Percentiles rank a stretch among this genome's conserved stretches.
phyloP scores from a whole-genome alignment of 2,797 vertebrate genomes.

The Hafferia zeledoni region DNA sequence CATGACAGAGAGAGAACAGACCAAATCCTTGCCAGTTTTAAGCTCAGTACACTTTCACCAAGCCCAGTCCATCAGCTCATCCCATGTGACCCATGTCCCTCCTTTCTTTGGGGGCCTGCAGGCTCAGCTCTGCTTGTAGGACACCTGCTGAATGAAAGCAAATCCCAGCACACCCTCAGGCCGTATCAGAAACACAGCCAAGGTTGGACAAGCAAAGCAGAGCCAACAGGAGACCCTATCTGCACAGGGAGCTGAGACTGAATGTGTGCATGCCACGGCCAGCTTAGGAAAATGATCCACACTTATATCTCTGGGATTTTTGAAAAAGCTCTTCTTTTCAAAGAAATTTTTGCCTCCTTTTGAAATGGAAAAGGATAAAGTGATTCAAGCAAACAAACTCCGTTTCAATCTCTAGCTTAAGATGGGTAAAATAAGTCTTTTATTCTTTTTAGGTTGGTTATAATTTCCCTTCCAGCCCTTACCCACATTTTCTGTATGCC shows the following conservation, averaged over 20 bases:
- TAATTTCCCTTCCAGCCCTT: background rate
- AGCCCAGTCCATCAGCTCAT: background rate
- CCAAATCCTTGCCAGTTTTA: background rate
- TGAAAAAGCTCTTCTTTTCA: background rate
- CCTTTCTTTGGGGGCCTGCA: background rate
- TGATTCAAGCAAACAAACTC: background rate
- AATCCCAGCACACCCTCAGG: background rate
- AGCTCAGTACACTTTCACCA: background rate
- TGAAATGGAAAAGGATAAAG: background rate
- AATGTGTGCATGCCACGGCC: background rate
- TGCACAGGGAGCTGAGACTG: rapidly evolving
- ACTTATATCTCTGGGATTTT: background rate
- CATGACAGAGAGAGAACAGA: background rate
- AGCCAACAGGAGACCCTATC: background rate
- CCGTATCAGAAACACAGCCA: rapidly evolving
- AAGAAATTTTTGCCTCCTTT: background rate
- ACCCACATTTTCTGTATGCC: background rate
- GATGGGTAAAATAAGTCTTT: background rate
- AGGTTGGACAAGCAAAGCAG: background rate
- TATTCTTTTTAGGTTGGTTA: background rate
- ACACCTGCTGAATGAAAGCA: background rate
- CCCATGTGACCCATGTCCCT: rapidly evolving
- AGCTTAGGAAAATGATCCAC: background rate
- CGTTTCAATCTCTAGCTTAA: background rate
- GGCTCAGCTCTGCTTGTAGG: background rate